Base-by-base conservation (phyloP, 2,888 invertebrate genomes). In the Pseudoips prasinana region DNA sequence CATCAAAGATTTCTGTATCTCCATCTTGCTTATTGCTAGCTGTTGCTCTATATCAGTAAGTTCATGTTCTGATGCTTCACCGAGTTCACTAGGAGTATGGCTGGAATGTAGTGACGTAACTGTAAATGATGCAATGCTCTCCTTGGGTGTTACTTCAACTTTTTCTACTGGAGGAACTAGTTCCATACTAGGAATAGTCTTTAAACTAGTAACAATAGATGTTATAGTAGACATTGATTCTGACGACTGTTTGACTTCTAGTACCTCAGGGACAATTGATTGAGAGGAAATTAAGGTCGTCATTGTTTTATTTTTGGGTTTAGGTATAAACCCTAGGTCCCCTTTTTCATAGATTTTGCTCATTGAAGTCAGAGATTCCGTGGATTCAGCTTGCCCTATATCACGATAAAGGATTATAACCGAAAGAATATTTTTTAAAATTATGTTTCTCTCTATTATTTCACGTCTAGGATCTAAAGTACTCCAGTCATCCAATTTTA, bases 251-350 rank as follows among this genome's bases (percentile, higher is more conserved):
- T n/a, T 7, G 3, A 2, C 7, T 20, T 20, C 20, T 20, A 5
- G 7, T n/a, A 20, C 7, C 2, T 7, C n/a, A n/a, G 7, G 2
- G 7, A 7, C 20, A 20, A n/a, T 2, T 2, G 20, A n/a, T 2
- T n/a, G 2, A n/a, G 20, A 2, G 7, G 20, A 7, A n/a, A n/a
- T 2, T 20, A 7, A 2, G n/a, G 20, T 7, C 7, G 7, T n/a
- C 7, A 20, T 14, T 0, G 38, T 27, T 17, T 25, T 46, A 20
- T 6, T 39, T 5, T 22, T 1, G 6, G 66, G 46, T 54, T 90
- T 90, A 0, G 92, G 92, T 43, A 92, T 79, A 49, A 93, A 92
- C 2, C 93, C 93, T 39, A 93, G 88, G 65, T 92, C 92, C 7
- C 93, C 93, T 44, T 90, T 90, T 24, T 87, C 80, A 57, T 94